Conservation (phyloP, 2,113 vertebrate genomes). For the Aptenodytes patagonicus region DNA sequence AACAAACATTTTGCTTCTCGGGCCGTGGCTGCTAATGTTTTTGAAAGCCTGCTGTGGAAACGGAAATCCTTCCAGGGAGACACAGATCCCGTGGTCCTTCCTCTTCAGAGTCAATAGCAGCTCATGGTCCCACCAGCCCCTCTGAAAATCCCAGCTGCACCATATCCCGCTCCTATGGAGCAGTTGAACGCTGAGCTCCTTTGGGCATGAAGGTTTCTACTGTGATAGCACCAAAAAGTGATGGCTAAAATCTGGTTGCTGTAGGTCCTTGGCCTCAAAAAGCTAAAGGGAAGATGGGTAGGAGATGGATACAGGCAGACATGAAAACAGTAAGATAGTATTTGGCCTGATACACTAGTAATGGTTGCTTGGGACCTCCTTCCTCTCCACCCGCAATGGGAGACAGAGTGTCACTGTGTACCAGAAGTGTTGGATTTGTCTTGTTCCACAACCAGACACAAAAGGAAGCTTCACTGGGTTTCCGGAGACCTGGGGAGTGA, state of each 20-base stretch:
- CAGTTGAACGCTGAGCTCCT: background rate
- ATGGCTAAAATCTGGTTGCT: background rate
- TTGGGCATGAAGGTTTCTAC: background rate
- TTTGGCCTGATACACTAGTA: background rate
- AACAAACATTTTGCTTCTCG: constrained; percentile 13
- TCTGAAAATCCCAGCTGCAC: background rate
- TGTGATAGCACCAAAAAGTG: background rate
- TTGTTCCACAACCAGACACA: background rate
- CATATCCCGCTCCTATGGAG: background rate
- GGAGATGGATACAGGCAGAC: background rate
- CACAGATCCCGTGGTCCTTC: background rate
- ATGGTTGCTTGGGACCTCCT: background rate
- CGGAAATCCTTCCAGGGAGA: background rate
- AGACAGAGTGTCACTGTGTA: background rate
- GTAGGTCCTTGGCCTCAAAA: background rate
- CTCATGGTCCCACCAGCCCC: background rate
- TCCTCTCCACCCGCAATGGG: background rate
- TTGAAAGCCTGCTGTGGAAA: background rate
- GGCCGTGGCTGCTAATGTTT: background rate
- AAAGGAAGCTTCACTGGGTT: background rate
- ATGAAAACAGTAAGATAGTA: background rate
- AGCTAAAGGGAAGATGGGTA: background rate
- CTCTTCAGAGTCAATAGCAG: background rate
- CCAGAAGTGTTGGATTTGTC: background rate
- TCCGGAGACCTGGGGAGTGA: background rate